These are phyloP conservation scores for Physocephala rufipes DNA, from an alignment of 2,888 invertebrate species.

Conservation along the genomic window DNA sequence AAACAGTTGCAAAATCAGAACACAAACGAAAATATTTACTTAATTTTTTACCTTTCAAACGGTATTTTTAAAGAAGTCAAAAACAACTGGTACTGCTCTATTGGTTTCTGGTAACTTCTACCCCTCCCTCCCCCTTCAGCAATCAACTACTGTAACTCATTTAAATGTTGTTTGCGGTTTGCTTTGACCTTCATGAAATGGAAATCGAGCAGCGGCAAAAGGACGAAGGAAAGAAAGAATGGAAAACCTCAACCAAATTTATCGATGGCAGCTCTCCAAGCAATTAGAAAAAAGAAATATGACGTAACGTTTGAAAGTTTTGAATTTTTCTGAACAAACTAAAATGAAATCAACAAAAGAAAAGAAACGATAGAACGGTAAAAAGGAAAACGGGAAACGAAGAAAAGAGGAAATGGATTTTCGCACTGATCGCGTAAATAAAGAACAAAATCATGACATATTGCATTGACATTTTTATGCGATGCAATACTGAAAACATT, in stretches of 20 bases:
- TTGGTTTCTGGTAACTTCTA: too few species aligned
- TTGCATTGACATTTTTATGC: slow-evolving; percentile 13
- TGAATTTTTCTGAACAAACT: background rate
- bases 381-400: background rate
- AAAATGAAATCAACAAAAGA: background rate
- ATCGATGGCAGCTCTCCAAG: too few species aligned
- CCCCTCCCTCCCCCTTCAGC: too few species aligned
- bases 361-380: background rate
- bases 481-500: background rate
- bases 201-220: background rate
- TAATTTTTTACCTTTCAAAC: too few species aligned
- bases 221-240: background rate
- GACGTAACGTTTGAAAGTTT: background rate
- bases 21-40: too few species aligned
- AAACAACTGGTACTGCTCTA: too few species aligned
- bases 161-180: too few species aligned
- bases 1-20: too few species aligned
- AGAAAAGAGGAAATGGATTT: slow-evolving; percentile 15
- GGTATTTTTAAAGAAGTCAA: too few species aligned
- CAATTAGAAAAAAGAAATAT: too few species aligned
- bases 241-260: too few species aligned
- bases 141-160: too few species aligned
- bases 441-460: slow-evolving; percentile 3
- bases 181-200: background rate
- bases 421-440: slow-evolving; percentile 16